Percentiles rank a stretch among this genome's conserved stretches.
Conservation (phyloP, 2,797 vertebrate genomes). For the Thunnus albacares region DNA sequence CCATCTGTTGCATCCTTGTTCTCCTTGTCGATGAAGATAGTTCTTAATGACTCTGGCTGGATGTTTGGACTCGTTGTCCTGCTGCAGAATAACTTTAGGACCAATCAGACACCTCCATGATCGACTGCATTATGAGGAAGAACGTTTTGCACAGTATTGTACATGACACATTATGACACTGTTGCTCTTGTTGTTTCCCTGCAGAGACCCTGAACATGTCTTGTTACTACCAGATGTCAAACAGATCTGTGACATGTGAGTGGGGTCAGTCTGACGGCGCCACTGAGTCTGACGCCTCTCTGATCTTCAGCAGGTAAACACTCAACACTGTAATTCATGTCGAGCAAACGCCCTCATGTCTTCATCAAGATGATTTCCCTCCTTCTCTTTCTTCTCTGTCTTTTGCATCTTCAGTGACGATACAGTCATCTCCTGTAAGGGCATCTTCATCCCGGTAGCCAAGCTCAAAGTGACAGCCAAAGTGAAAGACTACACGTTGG, state of each 20-base stretch:
- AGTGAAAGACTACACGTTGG: conserved; percentile 5
- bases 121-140: no score
- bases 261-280: conserved; percentile 9
- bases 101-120: no score
- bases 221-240: conserved; percentile 24
- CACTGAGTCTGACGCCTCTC: neutral
- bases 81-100: no score
- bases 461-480: conserved; percentile 28
- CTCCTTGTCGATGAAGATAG: no score
- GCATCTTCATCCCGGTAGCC: neutral
- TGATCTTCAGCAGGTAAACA: conserved; percentile 59
- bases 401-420: neutral
- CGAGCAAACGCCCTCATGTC: no score
- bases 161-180: no score
- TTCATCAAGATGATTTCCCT: neutral
- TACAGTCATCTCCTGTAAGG: neutral
- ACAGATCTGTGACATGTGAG: conserved; percentile 35
- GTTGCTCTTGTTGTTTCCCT: neutral
- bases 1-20: no score
- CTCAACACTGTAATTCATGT: neutral
- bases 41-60: no score
- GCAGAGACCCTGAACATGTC: conserved; percentile 58
- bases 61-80: no score
- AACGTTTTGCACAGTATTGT: no score
- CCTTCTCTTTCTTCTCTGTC: neutral